Base-by-base conservation (phyloP, 2,888 invertebrate species). In the Drosophila yooni region DNA sequence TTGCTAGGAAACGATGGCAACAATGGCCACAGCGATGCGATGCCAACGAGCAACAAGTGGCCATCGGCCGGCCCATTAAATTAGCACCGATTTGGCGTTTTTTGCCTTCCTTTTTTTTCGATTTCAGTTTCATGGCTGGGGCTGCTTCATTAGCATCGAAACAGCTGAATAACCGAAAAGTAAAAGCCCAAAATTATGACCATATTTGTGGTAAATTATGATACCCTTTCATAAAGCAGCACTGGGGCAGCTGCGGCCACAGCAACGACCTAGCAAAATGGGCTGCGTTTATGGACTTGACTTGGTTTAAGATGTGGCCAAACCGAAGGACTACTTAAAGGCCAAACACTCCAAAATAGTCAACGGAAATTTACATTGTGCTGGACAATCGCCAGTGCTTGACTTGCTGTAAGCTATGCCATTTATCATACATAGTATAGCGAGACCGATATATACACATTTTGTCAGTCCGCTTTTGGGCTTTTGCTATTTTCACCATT, bases 201-300 rank as follows among this genome's bases (percentile, higher is more conserved):
- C 90, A 88, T 91, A 91, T 91, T 91, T 91, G 91, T 70, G 82
- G 81, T 89, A 91, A 91, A 82, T 91, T 91, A 91, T 91, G 89
- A 87, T 80, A 75, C 87, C 89, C 87, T 89, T 91, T 83, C 91
- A 87, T 89, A 90, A 91, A 86, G 86, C 81, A 76, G 48, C 70
- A 75, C 68, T 69, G 63, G 62, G 63, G 76, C 77, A 74, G 77
- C 76, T 62, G 46, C 46, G 36, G 25, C 21, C 10, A 43, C 31
- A 15, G 8, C 57, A 63, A 56, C 85, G 82, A 88, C 85, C 85
- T 85, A 85, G 76, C 80, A 53, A 76, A 58, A 74, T 77, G 51
- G 74, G 65, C 52, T 36, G 38, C 31, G 29, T 31, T 38, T 51
- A 40, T 59, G 11, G 76, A 50, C 31, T 48, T 38, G 59, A 52